Conservation (phyloP, 2,113 vertebrate species). For the Odocoileus hemionus region DNA sequence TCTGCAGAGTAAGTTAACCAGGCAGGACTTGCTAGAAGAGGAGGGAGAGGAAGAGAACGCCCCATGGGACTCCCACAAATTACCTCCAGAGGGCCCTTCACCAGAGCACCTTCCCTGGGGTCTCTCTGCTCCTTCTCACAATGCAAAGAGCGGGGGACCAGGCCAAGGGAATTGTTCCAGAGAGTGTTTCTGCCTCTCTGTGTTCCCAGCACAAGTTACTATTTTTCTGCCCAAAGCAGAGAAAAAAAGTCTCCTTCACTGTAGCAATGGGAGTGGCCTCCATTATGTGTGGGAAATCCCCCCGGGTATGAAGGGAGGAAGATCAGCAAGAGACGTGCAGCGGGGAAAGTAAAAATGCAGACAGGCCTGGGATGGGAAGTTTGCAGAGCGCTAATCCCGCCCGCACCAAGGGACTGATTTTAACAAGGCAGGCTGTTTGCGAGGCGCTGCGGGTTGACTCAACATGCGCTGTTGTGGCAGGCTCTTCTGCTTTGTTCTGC, state of each 20-base stretch:
- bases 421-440: slow-evolving; percentile 71
- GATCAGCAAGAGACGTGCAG: slow-evolving; percentile 43
- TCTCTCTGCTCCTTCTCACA: background rate
- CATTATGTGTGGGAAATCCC: slow-evolving; percentile 51
- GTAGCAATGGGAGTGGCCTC: slow-evolving; percentile 39
- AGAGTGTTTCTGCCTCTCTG: background rate
- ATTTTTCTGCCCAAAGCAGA: slow-evolving; percentile 49
- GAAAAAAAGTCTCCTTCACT: slow-evolving; percentile 13
- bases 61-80: background rate
- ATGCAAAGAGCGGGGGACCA: background rate
- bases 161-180: background rate
- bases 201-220: slow-evolving; percentile 9
- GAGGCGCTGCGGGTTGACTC: slow-evolving; percentile 27
- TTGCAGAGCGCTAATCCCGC: slow-evolving; percentile 64
- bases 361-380: slow-evolving; percentile 62
- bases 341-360: slow-evolving; percentile 53
- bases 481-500: slow-evolving; percentile 61
- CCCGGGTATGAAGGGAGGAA: slow-evolving; percentile 17
- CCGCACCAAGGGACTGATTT: slow-evolving; percentile 67
- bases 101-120: background rate
- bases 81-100: background rate
- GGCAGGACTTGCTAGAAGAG: slow-evolving; percentile 16
- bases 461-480: slow-evolving; percentile 30
- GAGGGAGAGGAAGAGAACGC: background rate
- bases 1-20: background rate